These are phyloP conservation scores for Nycticorax nycticorax DNA, from an alignment of 2,113 vertebrate genomes.

Conservation along the genomic window DNA sequence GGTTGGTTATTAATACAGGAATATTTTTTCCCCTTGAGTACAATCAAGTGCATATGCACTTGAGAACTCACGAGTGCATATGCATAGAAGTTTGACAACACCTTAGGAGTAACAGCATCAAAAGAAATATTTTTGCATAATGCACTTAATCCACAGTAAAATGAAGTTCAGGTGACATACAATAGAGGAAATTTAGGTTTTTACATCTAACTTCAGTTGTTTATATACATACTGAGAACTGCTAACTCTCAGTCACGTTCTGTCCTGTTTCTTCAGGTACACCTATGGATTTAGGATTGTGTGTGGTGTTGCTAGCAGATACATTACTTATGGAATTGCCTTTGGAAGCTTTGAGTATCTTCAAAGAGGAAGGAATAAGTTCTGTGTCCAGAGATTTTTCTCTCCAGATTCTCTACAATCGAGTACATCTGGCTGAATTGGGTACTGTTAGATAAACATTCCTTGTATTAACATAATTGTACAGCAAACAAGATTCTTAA, in stretches of 20 bases:
- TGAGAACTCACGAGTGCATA: not conserved
- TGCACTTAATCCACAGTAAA: not conserved
- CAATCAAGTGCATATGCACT: not conserved
- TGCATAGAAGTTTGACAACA: not conserved
- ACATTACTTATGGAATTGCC: slow-evolving; percentile 79
- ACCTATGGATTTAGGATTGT: slow-evolving; percentile 56
- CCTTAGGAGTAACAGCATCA: not conserved
- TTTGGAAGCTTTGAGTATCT: slow-evolving; percentile 79
- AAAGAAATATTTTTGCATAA: not conserved
- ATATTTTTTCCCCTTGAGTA: not conserved
- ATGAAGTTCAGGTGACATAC: not conserved
- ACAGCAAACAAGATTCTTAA: not conserved
- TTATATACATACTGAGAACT: not conserved
- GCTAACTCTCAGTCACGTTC: not conserved
- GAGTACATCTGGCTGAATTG: slow-evolving; percentile 65
- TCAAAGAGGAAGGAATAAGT: slow-evolving; percentile 66
- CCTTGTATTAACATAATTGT: not conserved
- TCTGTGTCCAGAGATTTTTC: slow-evolving; percentile 87
- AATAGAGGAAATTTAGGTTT: not conserved
- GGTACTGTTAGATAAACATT: slow-evolving; percentile 51
- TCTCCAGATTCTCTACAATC: slow-evolving; percentile 81
- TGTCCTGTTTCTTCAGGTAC: slow-evolving; percentile 6
- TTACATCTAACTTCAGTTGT: not conserved
- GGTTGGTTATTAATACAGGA: not conserved
- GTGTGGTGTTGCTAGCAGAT: slow-evolving; percentile 81